phyloP scores from a whole-genome alignment of 2,113 vertebrate species.

The Petroica traversi region DNA sequence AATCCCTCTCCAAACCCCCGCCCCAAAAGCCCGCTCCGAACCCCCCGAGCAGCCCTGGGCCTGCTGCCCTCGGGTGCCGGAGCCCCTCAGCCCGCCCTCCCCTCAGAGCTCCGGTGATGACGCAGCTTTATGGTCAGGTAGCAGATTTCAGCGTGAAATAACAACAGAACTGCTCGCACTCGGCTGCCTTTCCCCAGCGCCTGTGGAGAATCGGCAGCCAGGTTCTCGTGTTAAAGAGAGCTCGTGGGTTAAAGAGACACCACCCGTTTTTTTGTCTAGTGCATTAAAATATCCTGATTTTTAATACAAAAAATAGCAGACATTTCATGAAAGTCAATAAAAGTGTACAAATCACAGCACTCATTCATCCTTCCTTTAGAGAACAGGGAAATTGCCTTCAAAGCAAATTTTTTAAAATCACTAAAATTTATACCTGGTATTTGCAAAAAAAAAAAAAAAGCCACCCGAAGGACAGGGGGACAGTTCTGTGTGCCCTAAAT shows the following conservation, averaged over 20 bases:
- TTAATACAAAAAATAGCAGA: background rate
- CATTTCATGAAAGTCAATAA: background rate
- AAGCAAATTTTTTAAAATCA: accelerated
- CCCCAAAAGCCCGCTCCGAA: too few species aligned
- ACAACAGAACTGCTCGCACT: accelerated
- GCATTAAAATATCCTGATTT: background rate
- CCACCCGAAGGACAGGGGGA: accelerated
- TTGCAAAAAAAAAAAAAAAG: background rate
- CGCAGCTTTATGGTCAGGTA: background rate
- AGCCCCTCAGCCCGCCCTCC: too few species aligned
- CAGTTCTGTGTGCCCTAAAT: accelerated
- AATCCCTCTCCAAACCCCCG: too few species aligned
- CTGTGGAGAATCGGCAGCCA: accelerated
- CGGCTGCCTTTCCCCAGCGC: accelerated
- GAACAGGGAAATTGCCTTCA: background rate
- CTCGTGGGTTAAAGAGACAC: background rate
- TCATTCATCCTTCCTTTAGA: background rate
- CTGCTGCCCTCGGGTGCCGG: too few species aligned
- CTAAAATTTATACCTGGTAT: accelerated
- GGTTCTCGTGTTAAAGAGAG: accelerated
- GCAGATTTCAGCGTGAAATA: accelerated
- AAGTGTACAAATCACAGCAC: background rate
- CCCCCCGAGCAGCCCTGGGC: too few species aligned
- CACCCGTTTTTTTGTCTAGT: accelerated
- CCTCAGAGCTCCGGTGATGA: accelerated